Conservation (phyloP, 2,888 invertebrate genomes). For the Galerucella calmariensis region DNA sequence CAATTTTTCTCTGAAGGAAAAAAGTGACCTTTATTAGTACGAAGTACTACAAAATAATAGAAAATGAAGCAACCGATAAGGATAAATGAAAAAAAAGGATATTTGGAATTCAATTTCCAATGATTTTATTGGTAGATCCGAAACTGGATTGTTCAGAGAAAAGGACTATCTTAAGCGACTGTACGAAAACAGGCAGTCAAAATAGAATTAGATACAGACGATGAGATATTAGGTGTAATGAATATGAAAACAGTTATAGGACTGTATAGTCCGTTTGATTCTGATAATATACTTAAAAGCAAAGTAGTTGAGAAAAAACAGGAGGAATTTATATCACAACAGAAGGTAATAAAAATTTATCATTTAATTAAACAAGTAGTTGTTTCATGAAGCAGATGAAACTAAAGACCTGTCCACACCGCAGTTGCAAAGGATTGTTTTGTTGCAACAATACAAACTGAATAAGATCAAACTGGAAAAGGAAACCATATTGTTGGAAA, state of each 20-base stretch:
- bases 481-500: no score
- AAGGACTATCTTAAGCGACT: not conserved
- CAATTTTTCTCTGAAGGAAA: constrained; percentile 11
- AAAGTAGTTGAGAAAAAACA: not conserved
- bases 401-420: no score
- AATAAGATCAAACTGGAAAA: no score
- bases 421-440: no score
- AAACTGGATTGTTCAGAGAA: not conserved
- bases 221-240: not conserved
- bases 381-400: not conserved
- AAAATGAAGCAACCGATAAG: constrained; percentile 19
- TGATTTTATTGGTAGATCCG: not conserved
- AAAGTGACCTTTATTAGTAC: constrained; percentile 3
- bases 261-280: constrained; percentile 10
- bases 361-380: not conserved
- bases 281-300: not conserved
- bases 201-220: not conserved
- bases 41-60: constrained; percentile 2
- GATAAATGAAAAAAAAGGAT: not conserved
- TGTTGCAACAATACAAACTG: no score
- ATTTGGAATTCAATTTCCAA: not conserved
- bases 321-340: constrained; percentile 4
- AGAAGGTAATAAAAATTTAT: not conserved
- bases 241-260: constrained; percentile 6
- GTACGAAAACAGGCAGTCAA: constrained; percentile 2